Evolutionary conservation across 2,797 vertebrate genomes (phyloP), one percentile per base, ranked within the genome.

Genomic region (Protonibea diacanthus): DNA sequence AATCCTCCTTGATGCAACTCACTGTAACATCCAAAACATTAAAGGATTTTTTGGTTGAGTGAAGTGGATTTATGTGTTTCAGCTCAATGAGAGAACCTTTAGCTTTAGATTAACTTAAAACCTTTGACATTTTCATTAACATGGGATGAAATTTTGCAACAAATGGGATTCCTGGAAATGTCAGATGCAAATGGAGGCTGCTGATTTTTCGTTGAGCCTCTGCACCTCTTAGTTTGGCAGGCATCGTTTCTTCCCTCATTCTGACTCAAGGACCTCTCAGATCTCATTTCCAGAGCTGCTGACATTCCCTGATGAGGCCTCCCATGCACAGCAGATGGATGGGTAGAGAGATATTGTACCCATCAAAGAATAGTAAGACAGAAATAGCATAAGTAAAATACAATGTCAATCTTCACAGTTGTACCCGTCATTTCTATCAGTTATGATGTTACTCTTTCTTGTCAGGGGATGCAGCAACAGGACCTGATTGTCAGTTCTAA

Each of bases 151-250:
- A 33, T 60, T 27, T 33, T 27, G 3, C 5, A 51, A 58, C 33
- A 60, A 74, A 66, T 45, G 55, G 20, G 20, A 63, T 76, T 64
- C 29, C 53, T 65, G 25, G 10, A 74, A 84, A 76, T 80, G 68
- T 84, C 82, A 84, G 21, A 66, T 64, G 47, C 27, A 51, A 81
- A 84, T 78, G 60, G 66, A 61, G 20, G 3, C 14, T 15, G 51
- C 8, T 44, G n/a, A 44, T 44, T 44, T 12, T 44, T 14, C 33
- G 42, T 44, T 44, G 42, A 44, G 42, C 11, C 42, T 44, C 3
- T 44, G 42, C 4, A 44, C 42, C 42, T 44, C 42, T 14, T 14
- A 13, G 12, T 60, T 58, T 64, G 44, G 40, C 29, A n/a, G 12
- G 44, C n/a, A 18, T 33, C 10, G 6, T 51, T 48, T 27, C 21